These are phyloP conservation scores for Amphipoea lucens DNA, from an alignment of 2,888 invertebrate species.

Conservation along the genomic window DNA sequence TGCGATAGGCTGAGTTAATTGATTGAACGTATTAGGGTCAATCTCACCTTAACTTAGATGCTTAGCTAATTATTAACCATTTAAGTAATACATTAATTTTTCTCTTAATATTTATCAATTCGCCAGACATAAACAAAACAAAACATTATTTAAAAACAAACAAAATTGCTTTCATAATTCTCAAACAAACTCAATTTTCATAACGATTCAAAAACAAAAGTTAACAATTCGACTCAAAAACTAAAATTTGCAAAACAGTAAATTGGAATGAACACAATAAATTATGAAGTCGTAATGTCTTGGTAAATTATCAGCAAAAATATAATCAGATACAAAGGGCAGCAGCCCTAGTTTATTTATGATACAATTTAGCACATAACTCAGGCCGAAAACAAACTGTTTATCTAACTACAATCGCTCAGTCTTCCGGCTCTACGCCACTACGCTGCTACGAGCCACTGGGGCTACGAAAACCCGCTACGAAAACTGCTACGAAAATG, in stretches of 20 bases:
- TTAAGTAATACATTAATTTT: background rate
- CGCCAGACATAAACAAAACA: constrained; percentile 25
- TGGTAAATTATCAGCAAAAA: constrained; percentile 62
- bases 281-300: constrained; percentile 59
- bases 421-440: constrained; percentile 66
- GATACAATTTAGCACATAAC: constrained; percentile 70
- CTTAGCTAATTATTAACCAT: background rate
- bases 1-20: too few species aligned
- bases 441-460: constrained; percentile 56
- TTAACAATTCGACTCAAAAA: constrained; percentile 42
- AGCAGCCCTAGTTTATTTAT: constrained; percentile 63
- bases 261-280: constrained; percentile 54
- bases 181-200: constrained; percentile 40
- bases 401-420: constrained; percentile 72
- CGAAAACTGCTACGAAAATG: constrained; percentile 42
- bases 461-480: constrained; percentile 57
- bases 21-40: too few species aligned
- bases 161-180: constrained; percentile 28
- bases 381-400: constrained; percentile 73
- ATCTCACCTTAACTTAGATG: background rate
- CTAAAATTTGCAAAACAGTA: constrained; percentile 48
- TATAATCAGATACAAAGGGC: constrained; percentile 65
- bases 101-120: constrained; percentile 7
- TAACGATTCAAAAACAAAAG: constrained; percentile 30
- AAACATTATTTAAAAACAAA: constrained; percentile 13